A percentile compares a stretch with the other conserved stretches of the same genome.
Evolutionary conservation across 23 tunicate species (phyloP).

Genomic region (Clavelina lepadiformis): DNA sequence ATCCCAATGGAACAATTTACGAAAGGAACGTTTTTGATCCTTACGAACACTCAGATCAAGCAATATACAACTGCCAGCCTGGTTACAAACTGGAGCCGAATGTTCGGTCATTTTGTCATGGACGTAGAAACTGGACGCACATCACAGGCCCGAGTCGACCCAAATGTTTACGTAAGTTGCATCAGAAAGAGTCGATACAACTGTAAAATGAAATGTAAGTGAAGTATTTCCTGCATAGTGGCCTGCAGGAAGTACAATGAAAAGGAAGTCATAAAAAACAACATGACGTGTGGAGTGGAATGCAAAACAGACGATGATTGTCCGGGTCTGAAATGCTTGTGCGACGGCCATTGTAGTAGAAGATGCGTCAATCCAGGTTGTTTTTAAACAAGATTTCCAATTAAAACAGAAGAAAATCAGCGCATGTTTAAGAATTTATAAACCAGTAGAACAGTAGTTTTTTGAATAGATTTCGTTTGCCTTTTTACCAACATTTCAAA

Average conservation of each 20-base stretch:
- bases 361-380: constrained; percentile 63
- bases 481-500: no score
- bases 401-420: neutral
- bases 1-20: no score
- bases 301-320: constrained; percentile 36
- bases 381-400: neutral
- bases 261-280: neutral
- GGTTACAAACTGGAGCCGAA: constrained; percentile 22
- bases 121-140: constrained; percentile 41
- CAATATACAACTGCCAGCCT: constrained; percentile 27
- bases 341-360: constrained; percentile 76
- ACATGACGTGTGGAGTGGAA: constrained; percentile 20
- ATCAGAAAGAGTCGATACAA: no score
- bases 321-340: constrained; percentile 26
- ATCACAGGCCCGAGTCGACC: no score
- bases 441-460: neutral
- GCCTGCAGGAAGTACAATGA: constrained; percentile 3
- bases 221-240: constrained; percentile 3
- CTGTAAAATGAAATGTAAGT: no score
- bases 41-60: no score
- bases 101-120: constrained; percentile 28
- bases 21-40: no score
- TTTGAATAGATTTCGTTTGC: neutral
- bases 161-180: no score
- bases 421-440: neutral